Base-by-base conservation (phyloP, 2,888 invertebrate genomes). In the Drosophila neotestacea region DNA sequence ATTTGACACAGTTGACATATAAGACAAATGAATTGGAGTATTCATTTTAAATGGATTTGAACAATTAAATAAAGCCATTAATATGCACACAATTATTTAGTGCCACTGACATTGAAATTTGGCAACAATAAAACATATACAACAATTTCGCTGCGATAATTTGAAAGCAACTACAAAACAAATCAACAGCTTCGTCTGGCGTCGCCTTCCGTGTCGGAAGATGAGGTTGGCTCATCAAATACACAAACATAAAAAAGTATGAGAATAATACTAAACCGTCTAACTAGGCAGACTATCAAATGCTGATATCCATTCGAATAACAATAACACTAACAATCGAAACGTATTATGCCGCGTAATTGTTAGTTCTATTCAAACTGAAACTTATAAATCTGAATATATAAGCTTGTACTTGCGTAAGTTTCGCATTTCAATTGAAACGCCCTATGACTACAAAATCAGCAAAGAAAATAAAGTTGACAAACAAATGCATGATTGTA, bases 151-250 rank as follows among this genome's bases (percentile, higher is more conserved):
- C 77, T 74, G 83, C 47, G 81, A 79, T 76, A 84, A 75, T 70
- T 79, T 71, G 4, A 68, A 63, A 67, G 44, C 51, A 73, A 68
- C 46, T 60, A 47, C 46, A 64, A 55, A 63, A 66, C 16, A 47
- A 59, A 64, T 6, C 41, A 60, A 36, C 61, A 62, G 32, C 64
- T 36, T 62, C 62, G 63, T 65, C 71, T 72, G 65, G 38, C 64
- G 70, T 58, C 72, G 85, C 73, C 89, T 88, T 90, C 90, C 87
- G 90, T 74, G 74, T 82, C 89, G 89, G 80, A 87, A 90, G 89
- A 87, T 81, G 62, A 73, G 54, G 51, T 65, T 70, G 47, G 61
- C 55, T 69, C n/a, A 47, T 47, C 36, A 58, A 66, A 63, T 28
- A 63, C 42, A 50, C 41, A 50, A 51, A 51, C 54, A 74, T 48